Percentiles rank a stretch among this genome's conserved stretches.
phyloP scores from a whole-genome alignment of 2,113 vertebrate genomes.

The Leptodactylus fuscus region DNA sequence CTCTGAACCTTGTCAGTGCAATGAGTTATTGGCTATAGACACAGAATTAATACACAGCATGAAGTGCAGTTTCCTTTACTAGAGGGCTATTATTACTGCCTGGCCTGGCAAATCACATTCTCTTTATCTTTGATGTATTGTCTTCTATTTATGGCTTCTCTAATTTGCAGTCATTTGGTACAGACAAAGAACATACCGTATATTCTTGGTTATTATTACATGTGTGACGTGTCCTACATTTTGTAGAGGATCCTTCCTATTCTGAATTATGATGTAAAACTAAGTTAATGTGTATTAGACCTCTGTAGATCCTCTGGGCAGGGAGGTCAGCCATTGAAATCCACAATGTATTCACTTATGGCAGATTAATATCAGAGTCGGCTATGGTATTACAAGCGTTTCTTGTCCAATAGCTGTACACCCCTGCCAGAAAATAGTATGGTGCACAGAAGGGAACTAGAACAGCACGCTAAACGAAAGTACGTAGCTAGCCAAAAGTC shows the following conservation, averaged over 20 bases:
- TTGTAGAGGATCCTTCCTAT: background rate
- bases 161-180: background rate
- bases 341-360: background rate
- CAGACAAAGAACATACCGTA: background rate
- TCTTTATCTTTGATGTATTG: background rate
- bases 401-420: background rate
- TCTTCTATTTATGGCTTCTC: background rate
- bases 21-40: background rate
- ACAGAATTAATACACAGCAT: slow-evolving; percentile 25
- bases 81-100: background rate
- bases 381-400: background rate
- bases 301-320: background rate
- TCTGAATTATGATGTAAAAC: background rate
- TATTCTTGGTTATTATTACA: background rate
- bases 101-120: background rate
- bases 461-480: background rate
- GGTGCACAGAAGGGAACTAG: background rate
- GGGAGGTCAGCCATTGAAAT: background rate
- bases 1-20: slow-evolving; percentile 22
- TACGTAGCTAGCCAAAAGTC: background rate
- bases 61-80: background rate
- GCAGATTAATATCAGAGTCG: background rate
- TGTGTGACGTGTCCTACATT: background rate
- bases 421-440: background rate
- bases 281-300: background rate